phyloP scores from a whole-genome alignment of 2,797 vertebrate species.

The Halcyon badia region DNA sequence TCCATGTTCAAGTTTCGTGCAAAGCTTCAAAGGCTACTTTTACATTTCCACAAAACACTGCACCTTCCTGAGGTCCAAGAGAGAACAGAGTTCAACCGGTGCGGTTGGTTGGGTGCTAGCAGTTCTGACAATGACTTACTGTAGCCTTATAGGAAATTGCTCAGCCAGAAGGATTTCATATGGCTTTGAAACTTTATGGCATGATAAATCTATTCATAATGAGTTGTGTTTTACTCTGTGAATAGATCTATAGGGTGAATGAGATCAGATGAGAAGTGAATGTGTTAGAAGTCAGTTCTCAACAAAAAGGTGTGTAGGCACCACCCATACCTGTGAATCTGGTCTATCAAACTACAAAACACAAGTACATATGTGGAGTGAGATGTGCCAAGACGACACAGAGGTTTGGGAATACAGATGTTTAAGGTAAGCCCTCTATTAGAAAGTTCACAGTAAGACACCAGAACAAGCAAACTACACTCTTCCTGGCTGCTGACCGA shows the following conservation, averaged over 20 bases:
- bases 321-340: background rate
- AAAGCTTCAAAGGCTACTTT: background rate
- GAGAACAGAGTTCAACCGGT: background rate
- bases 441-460: background rate
- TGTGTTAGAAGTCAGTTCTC: background rate
- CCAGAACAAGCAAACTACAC: background rate
- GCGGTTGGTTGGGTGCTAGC: background rate
- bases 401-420: background rate
- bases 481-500: background rate
- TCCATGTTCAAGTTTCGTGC: background rate
- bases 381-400: background rate
- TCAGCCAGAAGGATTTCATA: background rate
- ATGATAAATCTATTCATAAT: background rate
- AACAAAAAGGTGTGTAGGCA: background rate
- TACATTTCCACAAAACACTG: background rate
- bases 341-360: background rate
- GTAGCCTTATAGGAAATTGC: background rate
- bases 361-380: background rate
- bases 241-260: background rate
- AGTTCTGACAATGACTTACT: background rate
- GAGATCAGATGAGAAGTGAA: background rate
- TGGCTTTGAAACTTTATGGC: background rate
- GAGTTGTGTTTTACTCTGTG: background rate
- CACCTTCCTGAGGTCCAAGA: background rate
- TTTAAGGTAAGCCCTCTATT: background rate